Base-by-base conservation (phyloP, 2,113 vertebrate genomes). In the Xiphophorus maculatus region DNA sequence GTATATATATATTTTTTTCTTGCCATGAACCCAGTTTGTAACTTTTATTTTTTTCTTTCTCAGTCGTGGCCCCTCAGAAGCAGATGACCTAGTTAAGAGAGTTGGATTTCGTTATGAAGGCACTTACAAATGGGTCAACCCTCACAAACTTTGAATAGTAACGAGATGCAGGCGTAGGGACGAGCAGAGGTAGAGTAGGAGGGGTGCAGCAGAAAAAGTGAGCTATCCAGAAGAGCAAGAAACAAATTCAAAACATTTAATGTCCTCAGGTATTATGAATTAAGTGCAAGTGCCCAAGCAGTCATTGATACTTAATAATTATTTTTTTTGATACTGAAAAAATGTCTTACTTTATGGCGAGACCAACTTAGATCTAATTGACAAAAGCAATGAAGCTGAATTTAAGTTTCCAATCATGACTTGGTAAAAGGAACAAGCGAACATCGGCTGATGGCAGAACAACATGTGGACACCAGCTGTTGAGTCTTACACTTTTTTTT, bases 121-220 rank as follows among this genome's bases (percentile, higher is more conserved):
- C 81, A 97, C 96, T 33, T 98, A 98, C 88, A 96, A 94, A 91
- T 98, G 97, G 96, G 95, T 97, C 79, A 97, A 96, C 75, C 97
- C 96, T 63, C 95, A 97, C 91, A 96, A 92, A 91, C 95, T 96
- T 84, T 97, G 88, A 97, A 22, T 13, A 30, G 74, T 30, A 81
- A 77, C 42, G 75, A 74, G 58, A n/a, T 69, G 63, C 66, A 63
- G 82, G 5, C 25, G 54, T 69, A 85, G 71, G 66, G 63, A 44
- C 28, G 63, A 51, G 64, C 81, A 30, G 27, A 15, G 6, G 68
- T 67, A 62, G 70, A 33, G 12, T 44, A 11, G 66, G 65, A 33
- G 69, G 83, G 78, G 29, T 30, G 15, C 29, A 37, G 64, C 11
- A 22, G 33, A 66, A 22, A 63, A 29, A 30, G 29, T 76, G 82